Evolutionary conservation across 2,113 vertebrate species (phyloP), one percentile per base, ranked within the genome.

Genomic region (Marmota flaviventris): DNA sequence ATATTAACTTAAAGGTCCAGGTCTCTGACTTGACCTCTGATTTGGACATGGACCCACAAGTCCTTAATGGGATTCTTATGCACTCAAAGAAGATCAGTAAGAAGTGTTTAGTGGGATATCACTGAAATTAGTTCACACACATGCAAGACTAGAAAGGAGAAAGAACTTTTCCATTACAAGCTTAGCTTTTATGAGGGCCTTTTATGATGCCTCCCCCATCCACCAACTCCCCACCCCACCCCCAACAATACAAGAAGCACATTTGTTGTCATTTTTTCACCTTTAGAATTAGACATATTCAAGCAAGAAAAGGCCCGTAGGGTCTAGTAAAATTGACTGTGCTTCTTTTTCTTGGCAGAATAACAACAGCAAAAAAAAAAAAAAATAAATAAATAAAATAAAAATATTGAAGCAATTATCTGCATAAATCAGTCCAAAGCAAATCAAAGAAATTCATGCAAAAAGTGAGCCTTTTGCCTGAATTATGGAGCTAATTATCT

Each of bases 381-480:
- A 89, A 70, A 78, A 92, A 42, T 20, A 45, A 6, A 45, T 5
- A 5, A 45, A 45, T 1, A 45, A 42, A 22, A 18, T 65, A 85
- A 89, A 76, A 78, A 92, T 42, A 61, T 11, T 85, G 67, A 95
- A n/a, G 37, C 81, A 96, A 5, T 85, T 89, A 81, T 89, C 79
- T 69, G n/a, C 42, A 51, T 75, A 82, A 90, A 67, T 91, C 85
- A 89, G 51, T 75, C 78, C 13, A 79, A 88, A 69, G n/a, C 12
- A 96, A 83, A 61, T 90, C 77, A 78, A 95, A 96, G 87, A 96
- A 77, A 89, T 91, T 76, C 34, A 83, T 24, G 51, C 39, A 73
- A 84, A 92, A 85, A 37, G 25, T 77, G 63, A 42, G 37, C 2
- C 4, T 89, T 82, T 91, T 82, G n/a, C 91, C 51, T 82, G 69